Conservation (phyloP, 2,797 vertebrate species). For the Gymnothorax javanicus region DNA sequence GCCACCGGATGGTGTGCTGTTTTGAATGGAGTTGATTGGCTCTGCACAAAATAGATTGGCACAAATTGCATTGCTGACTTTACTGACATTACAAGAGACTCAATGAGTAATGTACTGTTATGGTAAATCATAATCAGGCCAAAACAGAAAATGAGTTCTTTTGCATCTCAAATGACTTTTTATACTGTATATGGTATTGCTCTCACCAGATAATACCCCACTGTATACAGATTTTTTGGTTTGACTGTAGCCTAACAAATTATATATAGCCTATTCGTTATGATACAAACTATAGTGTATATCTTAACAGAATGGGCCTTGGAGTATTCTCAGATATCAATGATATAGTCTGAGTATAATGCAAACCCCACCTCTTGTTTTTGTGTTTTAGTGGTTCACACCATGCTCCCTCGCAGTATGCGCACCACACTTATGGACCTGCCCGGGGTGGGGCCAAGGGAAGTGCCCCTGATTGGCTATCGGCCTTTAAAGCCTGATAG, state of each 20-base stretch:
- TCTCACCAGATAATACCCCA: no score
- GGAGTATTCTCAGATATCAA: not conserved
- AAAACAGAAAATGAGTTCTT: no score
- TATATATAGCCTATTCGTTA: not conserved
- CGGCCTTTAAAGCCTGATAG: slow-evolving; percentile 64
- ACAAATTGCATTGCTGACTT: no score
- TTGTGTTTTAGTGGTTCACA: slow-evolving; percentile 47
- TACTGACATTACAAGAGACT: no score
- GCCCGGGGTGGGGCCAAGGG: slow-evolving; percentile 70
- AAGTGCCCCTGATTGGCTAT: slow-evolving; percentile 75
- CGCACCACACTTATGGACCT: slow-evolving; percentile 68
- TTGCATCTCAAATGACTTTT: no score
- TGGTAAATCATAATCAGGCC: no score
- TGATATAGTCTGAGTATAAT: slow-evolving; percentile 14
- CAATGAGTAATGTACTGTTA: no score
- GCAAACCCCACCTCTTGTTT: not conserved
- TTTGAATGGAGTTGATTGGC: not conserved
- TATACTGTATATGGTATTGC: no score
- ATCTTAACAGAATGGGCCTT: not conserved
- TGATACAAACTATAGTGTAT: slow-evolving; percentile 11
- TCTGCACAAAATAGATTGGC: no score
- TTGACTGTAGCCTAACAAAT: no score
- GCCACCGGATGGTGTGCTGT: not conserved
- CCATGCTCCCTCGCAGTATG: slow-evolving; percentile 73
- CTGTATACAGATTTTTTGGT: no score